Percentiles rank a stretch among this genome's conserved stretches.
Evolutionary conservation across 2,113 vertebrate genomes (phyloP).

Genomic region (Taurulus bubalis): DNA sequence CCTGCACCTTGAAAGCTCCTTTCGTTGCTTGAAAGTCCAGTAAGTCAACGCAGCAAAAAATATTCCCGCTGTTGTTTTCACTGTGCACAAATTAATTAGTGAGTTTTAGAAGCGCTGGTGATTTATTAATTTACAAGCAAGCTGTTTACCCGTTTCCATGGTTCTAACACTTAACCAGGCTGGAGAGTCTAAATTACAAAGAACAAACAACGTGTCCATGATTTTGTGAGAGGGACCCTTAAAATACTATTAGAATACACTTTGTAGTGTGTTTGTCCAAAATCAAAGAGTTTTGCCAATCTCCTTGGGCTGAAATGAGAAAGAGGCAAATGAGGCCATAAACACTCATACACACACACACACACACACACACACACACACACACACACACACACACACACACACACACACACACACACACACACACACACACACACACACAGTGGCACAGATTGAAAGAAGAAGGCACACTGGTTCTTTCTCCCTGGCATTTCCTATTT

Average conservation of each 20-base stretch:
- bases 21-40: no score
- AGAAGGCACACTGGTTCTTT: constrained; percentile 43
- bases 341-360: constrained; percentile 24
- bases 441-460: constrained; percentile 33
- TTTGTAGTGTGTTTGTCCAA: constrained; percentile 17
- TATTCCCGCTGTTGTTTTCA: neutral
- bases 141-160: neutral
- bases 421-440: no score
- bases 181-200: neutral
- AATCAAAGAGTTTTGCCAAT: constrained; percentile 35
- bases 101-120: neutral
- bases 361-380: constrained; percentile 26
- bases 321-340: constrained; percentile 38
- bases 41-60: neutral
- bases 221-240: neutral
- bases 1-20: neutral
- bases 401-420: constrained; percentile 11
- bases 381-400: constrained; percentile 23
- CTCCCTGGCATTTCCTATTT: constrained; percentile 67
- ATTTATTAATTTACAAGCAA: neutral
- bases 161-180: neutral
- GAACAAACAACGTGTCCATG: neutral
- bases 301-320: constrained; percentile 51
- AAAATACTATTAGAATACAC: neutral
- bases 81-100: no score